Conservation (phyloP, 2,797 vertebrate species). For the Harpagifer antarcticus region DNA sequence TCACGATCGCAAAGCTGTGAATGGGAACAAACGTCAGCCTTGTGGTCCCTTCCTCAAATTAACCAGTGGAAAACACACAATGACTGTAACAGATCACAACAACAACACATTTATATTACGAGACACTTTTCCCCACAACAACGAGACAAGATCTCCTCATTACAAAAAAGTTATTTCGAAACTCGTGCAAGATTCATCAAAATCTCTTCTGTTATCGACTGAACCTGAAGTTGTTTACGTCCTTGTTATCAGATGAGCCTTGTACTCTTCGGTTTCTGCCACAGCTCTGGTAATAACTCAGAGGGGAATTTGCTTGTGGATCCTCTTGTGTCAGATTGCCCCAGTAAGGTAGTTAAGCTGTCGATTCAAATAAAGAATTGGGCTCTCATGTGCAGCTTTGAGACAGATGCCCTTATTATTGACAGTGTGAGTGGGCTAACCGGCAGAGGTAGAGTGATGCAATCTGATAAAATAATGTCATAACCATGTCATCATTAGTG, state of each 20-base stretch:
- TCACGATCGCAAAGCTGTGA: neutral
- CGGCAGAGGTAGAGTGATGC: slow-evolving; percentile 29
- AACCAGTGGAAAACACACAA: slow-evolving; percentile 22
- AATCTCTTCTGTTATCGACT: slow-evolving; percentile 9
- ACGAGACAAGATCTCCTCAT: slow-evolving; percentile 24
- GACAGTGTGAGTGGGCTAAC: slow-evolving; percentile 32
- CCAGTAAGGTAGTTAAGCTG: slow-evolving; percentile 47
- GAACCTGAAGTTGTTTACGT: slow-evolving; percentile 50
- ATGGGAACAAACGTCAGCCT: neutral
- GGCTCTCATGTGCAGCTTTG: slow-evolving; percentile 33
- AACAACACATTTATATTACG: slow-evolving; percentile 18
- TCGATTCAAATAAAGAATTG: slow-evolving; percentile 63
- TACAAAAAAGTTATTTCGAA: neutral
- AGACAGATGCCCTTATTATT: slow-evolving; percentile 57
- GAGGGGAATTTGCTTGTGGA: slow-evolving; percentile 44
- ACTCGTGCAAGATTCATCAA: slow-evolving; percentile 30
- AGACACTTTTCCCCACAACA: neutral
- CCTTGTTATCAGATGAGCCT: slow-evolving; percentile 49
- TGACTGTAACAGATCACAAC: slow-evolving; percentile 18
- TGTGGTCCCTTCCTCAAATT: slow-evolving; percentile 10
- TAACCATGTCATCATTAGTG: slow-evolving; percentile 32
- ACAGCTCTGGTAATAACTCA: slow-evolving; percentile 43
- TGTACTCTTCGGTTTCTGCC: slow-evolving; percentile 40
- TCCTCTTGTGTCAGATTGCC: slow-evolving; percentile 54
- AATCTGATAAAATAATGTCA: slow-evolving; percentile 47